These are phyloP conservation scores for Danio aesculapii DNA, from an alignment of 2,797 vertebrate genomes.

Conservation along the genomic window DNA sequence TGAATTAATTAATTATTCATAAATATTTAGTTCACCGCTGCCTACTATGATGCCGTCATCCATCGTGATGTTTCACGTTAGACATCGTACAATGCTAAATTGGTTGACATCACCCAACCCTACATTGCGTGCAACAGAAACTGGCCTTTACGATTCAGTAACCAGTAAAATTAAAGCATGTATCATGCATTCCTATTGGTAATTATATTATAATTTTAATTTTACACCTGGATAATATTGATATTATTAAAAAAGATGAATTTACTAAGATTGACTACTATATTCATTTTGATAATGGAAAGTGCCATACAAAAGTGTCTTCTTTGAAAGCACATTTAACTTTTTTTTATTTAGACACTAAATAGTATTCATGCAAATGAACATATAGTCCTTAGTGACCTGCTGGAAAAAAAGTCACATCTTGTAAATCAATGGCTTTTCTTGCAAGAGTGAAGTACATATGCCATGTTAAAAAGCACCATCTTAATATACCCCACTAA, in stretches of 20 bases:
- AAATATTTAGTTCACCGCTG: too few relatives aligned
- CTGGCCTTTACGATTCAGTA: too few relatives aligned
- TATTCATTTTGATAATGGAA: neutral
- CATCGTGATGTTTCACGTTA: too few relatives aligned
- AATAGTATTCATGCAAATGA: neutral
- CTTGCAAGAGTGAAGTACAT: slow-evolving; percentile 41
- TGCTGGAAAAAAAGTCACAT: slow-evolving; percentile 18
- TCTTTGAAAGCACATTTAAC: neutral
- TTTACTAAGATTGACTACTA: too few relatives aligned
- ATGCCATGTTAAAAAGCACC: slow-evolving; percentile 63
- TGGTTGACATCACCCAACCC: too few relatives aligned
- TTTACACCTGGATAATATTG: neutral
- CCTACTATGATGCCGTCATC: too few relatives aligned
- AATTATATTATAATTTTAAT: too few relatives aligned
- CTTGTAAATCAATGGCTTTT: slow-evolving; percentile 36
- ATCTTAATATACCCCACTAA: slow-evolving; percentile 65
- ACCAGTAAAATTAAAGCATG: too few relatives aligned
- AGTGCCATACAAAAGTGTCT: neutral
- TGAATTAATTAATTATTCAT: too few relatives aligned
- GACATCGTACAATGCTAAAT: too few relatives aligned
- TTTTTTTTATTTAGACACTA: slow-evolving; percentile 7
- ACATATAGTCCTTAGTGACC: neutral
- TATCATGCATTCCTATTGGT: too few relatives aligned
- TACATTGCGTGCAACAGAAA: too few relatives aligned
- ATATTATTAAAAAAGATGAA: neutral